Conservation (phyloP, 2,888 invertebrate species). For the Stenolophus ochropezus region DNA sequence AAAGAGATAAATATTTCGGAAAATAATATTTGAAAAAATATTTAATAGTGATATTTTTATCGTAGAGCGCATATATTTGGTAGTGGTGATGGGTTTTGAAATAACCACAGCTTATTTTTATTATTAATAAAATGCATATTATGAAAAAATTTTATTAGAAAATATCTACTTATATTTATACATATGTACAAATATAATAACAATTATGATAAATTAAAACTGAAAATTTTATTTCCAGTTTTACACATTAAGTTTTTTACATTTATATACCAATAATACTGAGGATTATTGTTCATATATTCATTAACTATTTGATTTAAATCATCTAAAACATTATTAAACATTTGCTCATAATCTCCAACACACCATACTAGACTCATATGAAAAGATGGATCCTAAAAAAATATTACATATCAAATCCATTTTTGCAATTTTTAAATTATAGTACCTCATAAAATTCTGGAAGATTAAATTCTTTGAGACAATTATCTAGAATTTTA, state of each 20-base stretch:
- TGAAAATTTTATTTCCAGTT: constrained; percentile 84
- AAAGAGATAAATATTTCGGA: too few species aligned
- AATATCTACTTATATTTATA: background rate
- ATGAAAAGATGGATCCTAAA: constrained; percentile 89
- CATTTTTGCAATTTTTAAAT: constrained; percentile 24
- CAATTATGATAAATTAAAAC: constrained; percentile 72
- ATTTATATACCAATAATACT: constrained; percentile 73
- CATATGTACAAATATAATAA: background rate
- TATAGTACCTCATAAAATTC: constrained; percentile 83
- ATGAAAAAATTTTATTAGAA: background rate
- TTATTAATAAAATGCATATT: too few species aligned
- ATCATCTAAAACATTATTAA: constrained; percentile 73
- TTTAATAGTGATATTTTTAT: too few species aligned
- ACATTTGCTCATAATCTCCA: constrained; percentile 78
- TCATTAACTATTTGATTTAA: constrained; percentile 74
- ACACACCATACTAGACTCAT: constrained; percentile 88
- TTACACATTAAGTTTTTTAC: constrained; percentile 81
- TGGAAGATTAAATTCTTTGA: constrained; percentile 84
- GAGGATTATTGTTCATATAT: constrained; percentile 69
- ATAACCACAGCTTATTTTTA: too few species aligned
- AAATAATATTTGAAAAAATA: too few species aligned
- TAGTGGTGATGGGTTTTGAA: too few species aligned
- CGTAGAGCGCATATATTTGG: too few species aligned
- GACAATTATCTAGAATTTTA: constrained; percentile 78
- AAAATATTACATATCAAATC: constrained; percentile 65